Evolutionary conservation across 92 coral and sea anemone species (phyloP).

Genomic region (Umimayanthus chanpuru): DNA sequence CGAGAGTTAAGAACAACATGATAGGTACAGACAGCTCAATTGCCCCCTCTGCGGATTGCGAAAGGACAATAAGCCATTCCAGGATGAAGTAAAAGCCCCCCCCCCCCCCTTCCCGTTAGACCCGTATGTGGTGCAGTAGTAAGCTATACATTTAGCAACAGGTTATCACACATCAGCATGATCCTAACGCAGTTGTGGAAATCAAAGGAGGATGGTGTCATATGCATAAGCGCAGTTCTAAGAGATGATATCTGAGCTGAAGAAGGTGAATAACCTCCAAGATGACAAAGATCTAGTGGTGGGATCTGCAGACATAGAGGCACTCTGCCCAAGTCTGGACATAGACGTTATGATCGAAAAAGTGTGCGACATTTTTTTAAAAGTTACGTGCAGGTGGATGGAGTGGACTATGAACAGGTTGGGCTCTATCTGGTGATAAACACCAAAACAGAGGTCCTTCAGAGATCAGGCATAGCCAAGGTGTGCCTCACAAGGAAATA

Average conservation of each 20-base stretch:
- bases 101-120: too few relatives aligned
- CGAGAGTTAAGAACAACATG: too few relatives aligned
- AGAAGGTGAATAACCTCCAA: constrained; percentile 6
- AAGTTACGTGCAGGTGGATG: background rate
- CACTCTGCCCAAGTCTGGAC: background rate
- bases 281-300: background rate
- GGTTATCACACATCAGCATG: too few relatives aligned
- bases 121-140: too few relatives aligned
- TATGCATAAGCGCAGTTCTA: constrained; percentile 24
- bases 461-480: background rate
- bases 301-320: background rate
- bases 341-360: background rate
- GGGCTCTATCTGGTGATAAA: background rate
- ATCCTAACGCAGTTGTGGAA: too few relatives aligned
- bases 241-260: constrained; percentile 31
- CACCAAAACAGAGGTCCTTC: background rate
- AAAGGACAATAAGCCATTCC: too few relatives aligned
- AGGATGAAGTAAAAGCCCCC: too few relatives aligned
- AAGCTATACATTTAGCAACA: too few relatives aligned
- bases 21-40: too few relatives aligned
- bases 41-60: too few relatives aligned
- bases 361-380: constrained; percentile 21
- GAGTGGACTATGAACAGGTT: background rate
- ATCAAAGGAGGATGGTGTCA: background rate
- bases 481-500: constrained; percentile 31